Percentiles rank a stretch among this genome's conserved stretches.
phyloP scores from a whole-genome alignment of 2,888 invertebrate species.

The Nipponacmea schrenckii region DNA sequence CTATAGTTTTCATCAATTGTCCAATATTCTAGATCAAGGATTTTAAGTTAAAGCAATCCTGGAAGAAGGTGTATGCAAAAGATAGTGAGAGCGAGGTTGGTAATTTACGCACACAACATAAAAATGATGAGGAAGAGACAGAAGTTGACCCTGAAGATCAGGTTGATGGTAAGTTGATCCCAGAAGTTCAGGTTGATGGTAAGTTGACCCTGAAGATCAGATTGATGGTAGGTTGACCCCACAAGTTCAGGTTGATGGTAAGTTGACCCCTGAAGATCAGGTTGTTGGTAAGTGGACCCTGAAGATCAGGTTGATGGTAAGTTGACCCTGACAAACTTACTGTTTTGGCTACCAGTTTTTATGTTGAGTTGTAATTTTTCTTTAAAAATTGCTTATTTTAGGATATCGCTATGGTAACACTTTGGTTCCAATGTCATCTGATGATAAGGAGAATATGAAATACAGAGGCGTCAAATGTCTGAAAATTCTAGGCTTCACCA shows the following conservation, averaged over 20 bases:
- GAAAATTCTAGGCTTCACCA: constrained; percentile 77
- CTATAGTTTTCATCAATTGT: no score
- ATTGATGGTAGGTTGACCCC: no score
- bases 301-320: no score
- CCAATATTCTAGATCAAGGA: constrained; percentile 65
- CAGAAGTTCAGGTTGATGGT: constrained; percentile 57
- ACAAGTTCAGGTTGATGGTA: no score
- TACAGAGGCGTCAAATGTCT: constrained; percentile 76
- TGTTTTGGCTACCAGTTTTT: no score
- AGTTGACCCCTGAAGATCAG: no score
- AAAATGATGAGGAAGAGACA: constrained; percentile 70
- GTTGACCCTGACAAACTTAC: no score
- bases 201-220: constrained; percentile 3
- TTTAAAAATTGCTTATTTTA: constrained; percentile 34
- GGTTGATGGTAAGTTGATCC: constrained; percentile 70
- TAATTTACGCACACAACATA: constrained; percentile 56
- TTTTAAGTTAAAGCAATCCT: constrained; percentile 62
- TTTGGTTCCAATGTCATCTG: constrained; percentile 73
- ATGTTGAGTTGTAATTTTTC: background rate
- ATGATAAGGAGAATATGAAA: constrained; percentile 72
- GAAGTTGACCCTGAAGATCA: constrained; percentile 71
- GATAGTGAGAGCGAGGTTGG: constrained; percentile 63
- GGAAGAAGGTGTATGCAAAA: constrained; percentile 68
- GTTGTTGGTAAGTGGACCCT: no score
- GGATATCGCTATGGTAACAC: constrained; percentile 74